phyloP scores from a whole-genome alignment of 2,113 vertebrate genomes.

The Danionella cerebrum region DNA sequence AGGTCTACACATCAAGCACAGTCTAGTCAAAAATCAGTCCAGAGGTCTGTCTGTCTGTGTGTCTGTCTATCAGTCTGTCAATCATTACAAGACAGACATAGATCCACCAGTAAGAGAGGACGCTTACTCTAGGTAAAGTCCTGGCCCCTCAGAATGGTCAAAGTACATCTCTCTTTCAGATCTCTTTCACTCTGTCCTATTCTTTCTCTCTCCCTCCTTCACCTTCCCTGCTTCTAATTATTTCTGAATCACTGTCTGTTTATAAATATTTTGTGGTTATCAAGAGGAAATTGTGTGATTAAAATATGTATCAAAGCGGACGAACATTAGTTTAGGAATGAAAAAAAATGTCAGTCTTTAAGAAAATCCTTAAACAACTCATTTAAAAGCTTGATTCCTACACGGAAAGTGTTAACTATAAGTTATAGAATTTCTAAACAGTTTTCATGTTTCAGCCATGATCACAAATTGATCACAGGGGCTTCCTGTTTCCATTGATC shows the following conservation, averaged over 20 bases:
- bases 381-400: too few species aligned
- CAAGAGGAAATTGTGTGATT: too few species aligned
- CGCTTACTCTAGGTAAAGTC: constrained; percentile 56
- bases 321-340: too few species aligned
- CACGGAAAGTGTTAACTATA: too few species aligned
- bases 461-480: too few species aligned
- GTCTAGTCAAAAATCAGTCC: constrained; percentile 63
- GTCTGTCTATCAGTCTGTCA: constrained; percentile 70
- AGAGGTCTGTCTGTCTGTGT: constrained; percentile 75
- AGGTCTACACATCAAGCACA: constrained; percentile 55
- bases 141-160: constrained; percentile 33
- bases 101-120: constrained; percentile 50
- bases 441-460: too few species aligned
- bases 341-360: too few species aligned
- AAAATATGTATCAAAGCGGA: too few species aligned
- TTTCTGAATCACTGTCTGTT: constrained; percentile 16
- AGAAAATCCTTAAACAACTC: too few species aligned
- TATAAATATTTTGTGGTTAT: constrained; percentile 15
- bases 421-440: too few species aligned
- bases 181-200: constrained; percentile 31
- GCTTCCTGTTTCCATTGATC: too few species aligned
- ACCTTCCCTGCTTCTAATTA: background rate
- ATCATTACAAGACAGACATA: constrained; percentile 64
- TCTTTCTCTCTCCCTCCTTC: constrained; percentile 24
- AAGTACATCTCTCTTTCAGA: constrained; percentile 25